A percentile compares a stretch with the other conserved stretches of the same genome.
phyloP scores from a whole-genome alignment of 2,888 invertebrate genomes.

The Brenthis daphne region DNA sequence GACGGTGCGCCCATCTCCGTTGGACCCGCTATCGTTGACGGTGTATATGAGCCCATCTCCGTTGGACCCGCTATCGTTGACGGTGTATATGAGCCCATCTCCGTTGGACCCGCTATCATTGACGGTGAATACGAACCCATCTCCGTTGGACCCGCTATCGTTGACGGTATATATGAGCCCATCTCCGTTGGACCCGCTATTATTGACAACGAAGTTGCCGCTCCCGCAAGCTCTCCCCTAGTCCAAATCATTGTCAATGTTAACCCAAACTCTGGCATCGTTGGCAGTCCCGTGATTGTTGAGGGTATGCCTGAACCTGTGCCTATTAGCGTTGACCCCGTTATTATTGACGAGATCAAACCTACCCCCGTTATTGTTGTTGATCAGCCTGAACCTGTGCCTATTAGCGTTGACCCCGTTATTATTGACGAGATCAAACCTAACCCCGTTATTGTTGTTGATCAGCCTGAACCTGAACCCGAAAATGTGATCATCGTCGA shows the following conservation, averaged over 20 bases:
- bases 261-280: slow-evolving; percentile 17
- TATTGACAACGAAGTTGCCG: slow-evolving; percentile 13
- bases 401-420: not conserved
- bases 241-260: slow-evolving; percentile 47
- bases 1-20: slow-evolving; percentile 38
- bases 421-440: not conserved
- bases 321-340: not conserved
- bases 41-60: not conserved
- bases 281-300: slow-evolving; percentile 18
- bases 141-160: slow-evolving; percentile 22
- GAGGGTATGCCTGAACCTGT: not conserved
- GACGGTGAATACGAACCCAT: not conserved
- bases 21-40: slow-evolving; percentile 40
- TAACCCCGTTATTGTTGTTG: not conserved
- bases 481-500: slow-evolving; percentile 28
- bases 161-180: not conserved
- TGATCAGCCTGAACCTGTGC: not conserved
- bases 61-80: too few species aligned
- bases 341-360: not conserved
- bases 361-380: slow-evolving; percentile 1
- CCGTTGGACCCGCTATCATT: slow-evolving; percentile 27
- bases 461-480: not conserved
- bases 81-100: not conserved
- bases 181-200: slow-evolving; percentile 27
- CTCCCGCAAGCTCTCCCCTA: slow-evolving; percentile 35